phyloP scores from a whole-genome alignment of 2,888 invertebrate genomes.

The Blera fallax region DNA sequence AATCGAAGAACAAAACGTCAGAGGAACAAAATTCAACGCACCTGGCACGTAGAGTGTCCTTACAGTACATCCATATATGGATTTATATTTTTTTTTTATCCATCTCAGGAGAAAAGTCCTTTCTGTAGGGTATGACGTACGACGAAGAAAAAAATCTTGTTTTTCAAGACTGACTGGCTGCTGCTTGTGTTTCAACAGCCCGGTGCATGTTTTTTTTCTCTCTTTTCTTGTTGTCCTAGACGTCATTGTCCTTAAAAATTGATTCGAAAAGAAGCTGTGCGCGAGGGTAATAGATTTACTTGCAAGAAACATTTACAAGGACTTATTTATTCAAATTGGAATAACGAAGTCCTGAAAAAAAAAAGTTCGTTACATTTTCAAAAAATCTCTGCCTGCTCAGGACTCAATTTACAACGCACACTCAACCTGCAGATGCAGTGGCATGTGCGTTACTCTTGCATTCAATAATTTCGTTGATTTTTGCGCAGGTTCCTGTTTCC shows the following conservation, averaged over 20 bases:
- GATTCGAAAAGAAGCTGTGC: not conserved
- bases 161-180: conserved; percentile 42
- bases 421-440: conserved; percentile 68
- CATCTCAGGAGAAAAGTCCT: conserved; percentile 21
- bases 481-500: conserved; percentile 55
- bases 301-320: not conserved
- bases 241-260: conserved; percentile 9
- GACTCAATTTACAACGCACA: conserved; percentile 7
- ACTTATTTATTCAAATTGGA: conserved; percentile 50
- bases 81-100: conserved; percentile 12
- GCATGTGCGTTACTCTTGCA: conserved; percentile 63
- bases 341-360: not conserved
- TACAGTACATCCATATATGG: conserved; percentile 29
- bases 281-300: conserved; percentile 1
- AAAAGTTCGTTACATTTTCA: conserved; percentile 50
- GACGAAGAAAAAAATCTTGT: conserved; percentile 21
- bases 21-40: conserved; percentile 46
- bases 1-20: conserved; percentile 55
- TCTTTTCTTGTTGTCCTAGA: not conserved
- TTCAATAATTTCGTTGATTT: conserved; percentile 26
- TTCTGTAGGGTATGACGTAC: conserved; percentile 9
- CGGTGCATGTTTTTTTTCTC: conserved; percentile 36
- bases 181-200: conserved; percentile 13
- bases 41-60: conserved; percentile 66
- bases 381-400: not conserved